Evolutionary conservation across 2,113 vertebrate genomes (phyloP), one percentile per base, ranked within the genome.

Genomic region (Camelus dromedarius): DNA sequence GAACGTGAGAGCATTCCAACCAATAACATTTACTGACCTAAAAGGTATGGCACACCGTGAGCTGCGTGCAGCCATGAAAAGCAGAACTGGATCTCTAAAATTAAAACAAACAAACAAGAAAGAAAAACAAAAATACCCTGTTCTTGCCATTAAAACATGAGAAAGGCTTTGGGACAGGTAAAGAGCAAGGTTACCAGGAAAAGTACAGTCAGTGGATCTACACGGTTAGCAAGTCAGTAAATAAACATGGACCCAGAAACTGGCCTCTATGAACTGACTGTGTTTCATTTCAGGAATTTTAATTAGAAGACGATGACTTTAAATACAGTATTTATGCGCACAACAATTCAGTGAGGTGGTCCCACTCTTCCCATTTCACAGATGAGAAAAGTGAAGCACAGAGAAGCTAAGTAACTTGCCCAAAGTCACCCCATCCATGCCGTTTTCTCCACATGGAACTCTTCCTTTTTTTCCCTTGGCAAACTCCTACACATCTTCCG

Each of bases 1-100:
- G 35, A 79, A 95, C 69, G 64, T 56, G 72, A 92, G 76, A 92
- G 69, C 67, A 72, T 42, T 77, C 20, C 89, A 64, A 85, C 4
- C 22, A 38, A n/a, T 75, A 76, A 54, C 10, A 86, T 26, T 35
- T 30, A 77, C 0, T 62, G 80, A 66, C 83, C 75, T 84, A 77
- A 18, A 52, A 76, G 50, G 19, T 11, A 42, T 30, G 19, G 42
- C 35, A 46, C 15, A 48, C 62, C 14, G 5, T 24, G 50, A 89
- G 50, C 72, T 32, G 28, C 22, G 30, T 0, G 30, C 22, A 86
- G 42, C 48, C 42, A 42, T 26, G 24, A 56, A 87, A 79, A 16
- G 60, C 79, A 76, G 22, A 81, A 35, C 30, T 58, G 80, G 48
- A 56, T 38, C 50, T 95, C 48, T 75, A 22, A 15, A 77, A 77